Conservation (phyloP, 2,113 vertebrate species). For the Edolisoma coerulescens region DNA sequence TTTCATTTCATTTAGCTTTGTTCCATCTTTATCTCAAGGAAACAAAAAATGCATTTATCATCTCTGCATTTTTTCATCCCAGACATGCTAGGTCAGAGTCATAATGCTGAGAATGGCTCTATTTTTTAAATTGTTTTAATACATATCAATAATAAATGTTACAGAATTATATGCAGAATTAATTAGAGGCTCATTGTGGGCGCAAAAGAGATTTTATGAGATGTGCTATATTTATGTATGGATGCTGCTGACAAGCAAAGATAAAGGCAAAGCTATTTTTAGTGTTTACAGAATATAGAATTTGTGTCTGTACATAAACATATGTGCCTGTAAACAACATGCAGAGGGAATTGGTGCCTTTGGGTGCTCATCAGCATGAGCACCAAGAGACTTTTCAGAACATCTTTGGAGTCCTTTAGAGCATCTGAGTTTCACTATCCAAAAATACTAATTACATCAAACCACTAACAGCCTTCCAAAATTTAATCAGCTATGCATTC, state of each 20-base stretch:
- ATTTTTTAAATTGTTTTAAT: not conserved
- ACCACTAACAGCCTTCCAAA: not conserved
- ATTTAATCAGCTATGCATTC: not conserved
- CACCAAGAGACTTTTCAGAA: not conserved
- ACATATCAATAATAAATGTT: conserved; percentile 51
- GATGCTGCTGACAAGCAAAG: not conserved
- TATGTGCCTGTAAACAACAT: not conserved
- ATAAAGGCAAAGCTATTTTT: conserved; percentile 8
- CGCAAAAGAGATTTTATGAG: not conserved
- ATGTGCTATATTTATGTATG: not conserved
- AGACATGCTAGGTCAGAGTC: not conserved
- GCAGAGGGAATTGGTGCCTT: not conserved
- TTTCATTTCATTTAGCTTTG: not conserved
- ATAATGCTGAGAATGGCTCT: not conserved
- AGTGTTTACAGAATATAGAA: not conserved
- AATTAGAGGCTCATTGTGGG: not conserved
- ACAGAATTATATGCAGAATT: conserved; percentile 46
- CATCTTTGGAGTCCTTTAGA: not conserved
- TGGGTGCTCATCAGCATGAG: not conserved
- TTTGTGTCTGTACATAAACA: not conserved
- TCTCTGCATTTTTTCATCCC: not conserved
- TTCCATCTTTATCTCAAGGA: not conserved
- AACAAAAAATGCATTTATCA: not conserved
- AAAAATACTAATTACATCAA: not conserved
- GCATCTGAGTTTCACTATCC: not conserved